Evolutionary conservation across 2,113 vertebrate species (phyloP).

Genomic region (Lonchura striata): DNA sequence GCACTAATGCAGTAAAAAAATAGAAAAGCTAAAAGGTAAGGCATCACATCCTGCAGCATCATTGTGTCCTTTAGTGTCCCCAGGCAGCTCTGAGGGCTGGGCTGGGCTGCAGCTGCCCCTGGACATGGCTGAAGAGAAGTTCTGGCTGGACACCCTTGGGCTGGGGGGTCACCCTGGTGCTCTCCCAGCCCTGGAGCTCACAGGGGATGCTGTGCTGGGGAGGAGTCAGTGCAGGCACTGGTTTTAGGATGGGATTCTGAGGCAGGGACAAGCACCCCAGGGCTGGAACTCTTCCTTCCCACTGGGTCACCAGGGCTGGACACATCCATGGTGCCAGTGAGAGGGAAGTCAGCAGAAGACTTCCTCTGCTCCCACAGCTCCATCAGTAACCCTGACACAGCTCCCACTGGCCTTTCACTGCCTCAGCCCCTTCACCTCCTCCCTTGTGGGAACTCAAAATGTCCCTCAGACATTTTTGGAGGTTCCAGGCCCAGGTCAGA

Average conservation of each 20-base stretch:
- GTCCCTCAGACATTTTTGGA: too few relatives aligned
- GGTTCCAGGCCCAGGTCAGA: too few relatives aligned
- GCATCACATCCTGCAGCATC: neutral
- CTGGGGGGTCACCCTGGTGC: too few relatives aligned
- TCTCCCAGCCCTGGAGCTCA: rapidly evolving
- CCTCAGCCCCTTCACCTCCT: too few relatives aligned
- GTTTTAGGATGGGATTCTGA: neutral
- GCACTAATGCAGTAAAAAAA: too few relatives aligned
- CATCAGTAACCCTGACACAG: neutral
- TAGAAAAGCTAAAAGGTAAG: too few relatives aligned
- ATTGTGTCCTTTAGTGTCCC: neutral
- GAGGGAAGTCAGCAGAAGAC: neutral
- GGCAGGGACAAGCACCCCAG: neutral
- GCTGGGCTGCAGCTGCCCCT: neutral
- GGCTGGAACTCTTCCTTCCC: neutral
- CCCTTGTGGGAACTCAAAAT: too few relatives aligned
- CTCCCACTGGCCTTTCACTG: neutral
- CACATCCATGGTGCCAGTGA: neutral
- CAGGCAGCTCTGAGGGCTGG: neutral
- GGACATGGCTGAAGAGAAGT: neutral
- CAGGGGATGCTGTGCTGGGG: too few relatives aligned
- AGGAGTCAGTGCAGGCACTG: neutral
- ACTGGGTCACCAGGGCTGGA: neutral
- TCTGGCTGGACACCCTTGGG: neutral
- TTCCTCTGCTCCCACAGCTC: neutral